Evolutionary conservation across 2,113 vertebrate species (phyloP).

Genomic region (Gallinago paraguaiae): DNA sequence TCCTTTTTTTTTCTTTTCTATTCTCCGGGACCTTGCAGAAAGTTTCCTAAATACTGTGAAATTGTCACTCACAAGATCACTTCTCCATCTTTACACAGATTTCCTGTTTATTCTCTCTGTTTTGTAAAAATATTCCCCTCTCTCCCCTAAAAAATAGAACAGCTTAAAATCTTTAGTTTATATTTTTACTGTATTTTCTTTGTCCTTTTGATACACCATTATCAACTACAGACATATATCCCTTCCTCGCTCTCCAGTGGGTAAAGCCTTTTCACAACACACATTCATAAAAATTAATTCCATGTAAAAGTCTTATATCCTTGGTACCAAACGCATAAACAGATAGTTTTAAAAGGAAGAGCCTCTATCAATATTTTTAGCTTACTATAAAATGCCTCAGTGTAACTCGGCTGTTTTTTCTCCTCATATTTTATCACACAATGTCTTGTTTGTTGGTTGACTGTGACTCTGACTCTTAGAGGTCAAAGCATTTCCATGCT

Average conservation of each 20-base stretch:
- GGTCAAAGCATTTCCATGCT: neutral
- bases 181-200: neutral
- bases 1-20: neutral
- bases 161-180: neutral
- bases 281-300: neutral
- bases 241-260: neutral
- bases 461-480: neutral
- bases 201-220: neutral
- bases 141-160: neutral
- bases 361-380: neutral
- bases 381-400: neutral
- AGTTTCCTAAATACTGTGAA: neutral
- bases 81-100: neutral
- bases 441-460: neutral
- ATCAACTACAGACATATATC: neutral
- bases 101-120: neutral
- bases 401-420: neutral
- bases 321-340: neutral
- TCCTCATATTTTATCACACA: neutral
- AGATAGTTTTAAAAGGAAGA: neutral
- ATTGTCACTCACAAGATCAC: accelerated
- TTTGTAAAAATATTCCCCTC: neutral
- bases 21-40: neutral
- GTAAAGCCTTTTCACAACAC: neutral
- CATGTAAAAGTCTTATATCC: neutral